Evolutionary conservation across 2,888 invertebrate genomes (phyloP), one percentile per base, ranked within the genome.

Genomic region (Sepiola atlantica): DNA sequence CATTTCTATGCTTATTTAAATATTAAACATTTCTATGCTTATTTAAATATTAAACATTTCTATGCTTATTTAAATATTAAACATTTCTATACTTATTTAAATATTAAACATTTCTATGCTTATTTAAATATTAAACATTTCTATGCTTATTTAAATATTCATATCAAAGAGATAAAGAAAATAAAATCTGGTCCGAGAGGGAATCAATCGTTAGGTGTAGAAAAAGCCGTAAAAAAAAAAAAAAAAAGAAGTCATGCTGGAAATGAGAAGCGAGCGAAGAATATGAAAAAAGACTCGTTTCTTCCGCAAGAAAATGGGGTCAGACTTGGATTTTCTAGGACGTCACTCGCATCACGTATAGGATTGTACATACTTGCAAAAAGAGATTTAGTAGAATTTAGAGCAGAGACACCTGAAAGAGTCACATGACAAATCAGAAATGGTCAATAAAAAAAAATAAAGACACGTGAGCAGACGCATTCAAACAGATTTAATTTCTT

Each of bases 401-500:
- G 45, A 45, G n/a, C 77, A 77, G n/a, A 77, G 32, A n/a, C n/a
- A 77, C 16, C 77, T 77, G 77, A n/a, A 77, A 77, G 77, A 77
- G 77, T 77, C 77, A 77, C 77, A 77, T 77, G 77, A 77, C 77
- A 77, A 45, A 77, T 77, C 77, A 77, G 77, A n/a, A 77, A 28
- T 12, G 28, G 21, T 32, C 77, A 77, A 77, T n/a, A n/a, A 77
- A 12, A n/a, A 2, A 45, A 45, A 45, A 45, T 4, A 45, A 45
- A 4, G 45, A 45, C 8, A 45, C 8, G 45, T 45, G 45, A 45
- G 45, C 45, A 45, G 8, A 45, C 8, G 45, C 8, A 45, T 45
- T 45, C 45, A 45, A 45, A 45, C n/a, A n/a, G n/a, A n/a, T 2
- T 8, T 45, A 45, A 45, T 45, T 45, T 45, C 8, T 45, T 45